These are phyloP conservation scores for Siderastrea siderea DNA, from an alignment of 92 coral and sea anemone species.

Conservation along the genomic window DNA sequence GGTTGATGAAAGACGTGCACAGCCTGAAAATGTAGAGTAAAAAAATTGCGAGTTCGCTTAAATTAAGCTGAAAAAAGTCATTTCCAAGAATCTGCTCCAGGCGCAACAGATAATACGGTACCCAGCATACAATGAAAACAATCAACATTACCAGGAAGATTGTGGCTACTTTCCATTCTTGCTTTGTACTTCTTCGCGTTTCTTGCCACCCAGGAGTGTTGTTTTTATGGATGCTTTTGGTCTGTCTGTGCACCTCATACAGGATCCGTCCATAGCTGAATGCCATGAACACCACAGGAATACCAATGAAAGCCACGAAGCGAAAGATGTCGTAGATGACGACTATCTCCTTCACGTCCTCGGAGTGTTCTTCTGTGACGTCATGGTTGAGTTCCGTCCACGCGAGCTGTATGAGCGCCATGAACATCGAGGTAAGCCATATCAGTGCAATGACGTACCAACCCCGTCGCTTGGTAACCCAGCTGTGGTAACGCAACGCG, in stretches of 20 bases:
- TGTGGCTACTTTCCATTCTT: slow-evolving; percentile 73
- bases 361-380: slow-evolving; percentile 22
- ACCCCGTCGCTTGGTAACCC: slow-evolving; percentile 79
- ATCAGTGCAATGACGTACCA: slow-evolving; percentile 42
- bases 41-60: neutral
- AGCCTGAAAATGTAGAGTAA: slow-evolving; percentile 59
- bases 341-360: neutral
- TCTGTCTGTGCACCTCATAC: slow-evolving; percentile 74
- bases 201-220: slow-evolving; percentile 79
- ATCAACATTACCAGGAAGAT: slow-evolving; percentile 71
- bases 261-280: slow-evolving; percentile 69
- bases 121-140: slow-evolving; percentile 76
- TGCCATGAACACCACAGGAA: slow-evolving; percentile 73
- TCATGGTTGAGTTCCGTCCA: slow-evolving; percentile 59
- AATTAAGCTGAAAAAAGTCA: slow-evolving; percentile 41
- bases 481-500: slow-evolving; percentile 72
- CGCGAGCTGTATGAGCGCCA: slow-evolving; percentile 68
- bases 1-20: slow-evolving; percentile 74
- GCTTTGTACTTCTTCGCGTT: slow-evolving; percentile 47
- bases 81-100: slow-evolving; percentile 60
- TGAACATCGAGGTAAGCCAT: slow-evolving; percentile 64
- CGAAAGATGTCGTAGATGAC: slow-evolving; percentile 70
- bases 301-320: slow-evolving; percentile 51
- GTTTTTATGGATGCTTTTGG: slow-evolving; percentile 55
- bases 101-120: slow-evolving; percentile 61